Evolutionary conservation across 1,140 invertebrate genomes (phyloP).

Genomic region (Caenorhabditis briggsae): DNA sequence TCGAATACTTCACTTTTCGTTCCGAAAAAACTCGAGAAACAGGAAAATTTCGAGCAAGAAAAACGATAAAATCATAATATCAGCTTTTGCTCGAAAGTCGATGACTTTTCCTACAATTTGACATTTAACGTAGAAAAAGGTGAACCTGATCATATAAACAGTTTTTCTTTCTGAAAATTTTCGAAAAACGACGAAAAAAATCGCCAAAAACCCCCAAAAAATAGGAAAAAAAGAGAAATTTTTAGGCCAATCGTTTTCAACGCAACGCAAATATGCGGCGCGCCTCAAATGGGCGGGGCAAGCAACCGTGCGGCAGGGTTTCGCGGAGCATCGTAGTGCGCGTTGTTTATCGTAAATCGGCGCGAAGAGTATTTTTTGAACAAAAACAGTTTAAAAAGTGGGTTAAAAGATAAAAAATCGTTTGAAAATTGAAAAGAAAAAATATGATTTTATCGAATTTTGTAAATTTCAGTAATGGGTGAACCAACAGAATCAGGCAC

Average conservation of each 20-base stretch:
- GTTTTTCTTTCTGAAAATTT: not conserved
- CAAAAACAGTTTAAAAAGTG: not conserved
- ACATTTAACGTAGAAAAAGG: too few relatives aligned
- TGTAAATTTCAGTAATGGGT: conserved; percentile 1
- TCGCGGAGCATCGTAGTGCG: conserved; percentile 22
- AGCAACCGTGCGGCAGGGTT: conserved; percentile 4
- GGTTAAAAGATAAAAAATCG: not conserved
- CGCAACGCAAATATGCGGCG: not conserved
- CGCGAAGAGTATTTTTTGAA: not conserved
- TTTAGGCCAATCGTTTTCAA: conserved; percentile 11
- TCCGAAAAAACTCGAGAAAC: too few relatives aligned
- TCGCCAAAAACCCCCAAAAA: not conserved
- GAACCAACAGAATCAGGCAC: not conserved
- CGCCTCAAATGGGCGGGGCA: not conserved
- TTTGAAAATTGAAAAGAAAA: not conserved
- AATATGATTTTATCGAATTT: not conserved
- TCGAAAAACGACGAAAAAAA: not conserved
- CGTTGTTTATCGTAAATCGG: conserved; percentile 38
- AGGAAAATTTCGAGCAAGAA: too few relatives aligned
- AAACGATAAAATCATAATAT: too few relatives aligned
- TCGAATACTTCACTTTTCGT: too few relatives aligned
- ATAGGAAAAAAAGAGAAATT: conserved; percentile 6
- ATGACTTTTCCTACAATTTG: too few relatives aligned
- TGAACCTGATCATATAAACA: too few relatives aligned
- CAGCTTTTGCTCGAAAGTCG: too few relatives aligned